Evolutionary conservation across 1,140 invertebrate genomes (phyloP).

Genomic region (Olivierus martensii): DNA sequence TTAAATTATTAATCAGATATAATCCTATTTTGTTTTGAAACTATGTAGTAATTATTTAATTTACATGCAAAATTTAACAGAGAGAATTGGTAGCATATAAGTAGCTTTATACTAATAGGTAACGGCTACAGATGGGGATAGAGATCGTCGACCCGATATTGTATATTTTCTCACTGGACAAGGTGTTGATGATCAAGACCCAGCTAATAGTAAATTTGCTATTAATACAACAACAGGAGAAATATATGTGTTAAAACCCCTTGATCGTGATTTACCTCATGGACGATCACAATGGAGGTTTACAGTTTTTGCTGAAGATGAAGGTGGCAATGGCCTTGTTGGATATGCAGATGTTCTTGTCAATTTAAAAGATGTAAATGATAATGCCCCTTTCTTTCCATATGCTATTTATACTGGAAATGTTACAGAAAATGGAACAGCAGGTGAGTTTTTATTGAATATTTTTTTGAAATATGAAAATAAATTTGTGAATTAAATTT

Average conservation of each 20-base stretch:
- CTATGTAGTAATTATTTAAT: too few species aligned
- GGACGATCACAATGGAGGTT: constrained; percentile 94
- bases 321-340: constrained; percentile 85
- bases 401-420: constrained; percentile 79
- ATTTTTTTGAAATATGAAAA: too few species aligned
- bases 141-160: constrained; percentile 84
- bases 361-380: constrained; percentile 94
- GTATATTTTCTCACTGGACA: constrained; percentile 93
- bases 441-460: constrained; percentile 42
- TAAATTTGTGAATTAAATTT: too few species aligned
- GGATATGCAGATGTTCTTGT: constrained; percentile 98
- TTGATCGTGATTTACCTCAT: constrained; percentile 93
- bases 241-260: constrained; percentile 63
- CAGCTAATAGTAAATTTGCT: constrained; percentile 86
- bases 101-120: constrained; percentile 45
- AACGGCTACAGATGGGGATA: constrained; percentile 85
- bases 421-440: constrained; percentile 88
- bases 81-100: too few species aligned
- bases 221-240: constrained; percentile 88
- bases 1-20: too few species aligned
- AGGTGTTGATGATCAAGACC: constrained; percentile 83
- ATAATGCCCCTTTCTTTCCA: constrained; percentile 93
- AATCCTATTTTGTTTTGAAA: too few species aligned
- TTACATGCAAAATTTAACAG: too few species aligned
- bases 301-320: constrained; percentile 94